A percentile compares a stretch with the other conserved stretches of the same genome.
Conservation (phyloP, 2,113 vertebrate species). For the Gallinago jamesoni region DNA sequence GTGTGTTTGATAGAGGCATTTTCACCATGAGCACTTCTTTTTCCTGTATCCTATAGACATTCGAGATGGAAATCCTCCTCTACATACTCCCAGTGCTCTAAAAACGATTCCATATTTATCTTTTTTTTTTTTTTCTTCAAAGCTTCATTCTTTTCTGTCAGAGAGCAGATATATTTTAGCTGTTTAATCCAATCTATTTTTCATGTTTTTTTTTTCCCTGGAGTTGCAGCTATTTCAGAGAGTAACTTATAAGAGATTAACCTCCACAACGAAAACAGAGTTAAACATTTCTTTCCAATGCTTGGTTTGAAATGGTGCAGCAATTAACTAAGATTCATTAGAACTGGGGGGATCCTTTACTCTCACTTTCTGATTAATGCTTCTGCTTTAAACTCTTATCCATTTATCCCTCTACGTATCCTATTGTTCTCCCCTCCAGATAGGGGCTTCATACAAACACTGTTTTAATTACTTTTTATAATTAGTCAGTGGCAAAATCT, state of each 20-base stretch:
- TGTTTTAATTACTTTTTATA: constrained; percentile 65
- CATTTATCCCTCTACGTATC: background rate
- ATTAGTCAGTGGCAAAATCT: constrained; percentile 54
- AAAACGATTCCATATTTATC: background rate
- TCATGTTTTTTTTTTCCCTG: too few relatives aligned
- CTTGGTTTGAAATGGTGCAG: background rate
- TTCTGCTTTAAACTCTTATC: background rate
- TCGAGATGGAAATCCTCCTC: background rate
- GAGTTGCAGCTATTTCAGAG: background rate
- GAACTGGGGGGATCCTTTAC: background rate
- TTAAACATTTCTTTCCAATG: background rate
- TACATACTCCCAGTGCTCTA: background rate
- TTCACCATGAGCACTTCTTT: background rate
- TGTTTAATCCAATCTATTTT: background rate
- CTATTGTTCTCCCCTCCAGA: constrained; percentile 18
- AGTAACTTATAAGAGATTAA: background rate
- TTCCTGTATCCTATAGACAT: background rate
- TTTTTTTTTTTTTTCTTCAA: background rate
- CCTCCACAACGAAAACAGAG: background rate
- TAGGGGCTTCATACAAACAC: constrained; percentile 8
- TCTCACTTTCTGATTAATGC: background rate
- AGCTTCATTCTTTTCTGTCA: background rate
- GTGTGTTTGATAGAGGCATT: background rate
- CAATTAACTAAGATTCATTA: background rate
- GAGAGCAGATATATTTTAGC: background rate